These are phyloP conservation scores for Bombus waltoni DNA, from an alignment of 1,140 invertebrate genomes.

Conservation along the genomic window DNA sequence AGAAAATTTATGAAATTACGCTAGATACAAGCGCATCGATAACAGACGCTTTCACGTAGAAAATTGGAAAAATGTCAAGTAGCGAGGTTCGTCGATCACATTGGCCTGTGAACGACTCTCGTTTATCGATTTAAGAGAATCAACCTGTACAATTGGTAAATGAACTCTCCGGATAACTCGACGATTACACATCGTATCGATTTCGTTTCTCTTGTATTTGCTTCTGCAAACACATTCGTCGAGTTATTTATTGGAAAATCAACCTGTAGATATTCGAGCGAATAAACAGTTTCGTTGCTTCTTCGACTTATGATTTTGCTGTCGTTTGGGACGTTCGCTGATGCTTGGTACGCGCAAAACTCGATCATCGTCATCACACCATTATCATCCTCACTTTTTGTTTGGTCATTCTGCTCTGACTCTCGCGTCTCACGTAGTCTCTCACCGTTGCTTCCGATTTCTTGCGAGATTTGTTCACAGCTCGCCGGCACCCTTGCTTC, in stretches of 20 bases:
- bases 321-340: conserved; percentile 1
- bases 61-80: no score
- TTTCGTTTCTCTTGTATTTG: background rate
- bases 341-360: background rate
- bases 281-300: background rate
- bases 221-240: background rate
- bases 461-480: conserved; percentile 11
- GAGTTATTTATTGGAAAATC: background rate
- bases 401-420: background rate
- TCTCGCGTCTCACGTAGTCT: background rate
- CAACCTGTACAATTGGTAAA: no score
- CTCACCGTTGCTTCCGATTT: conserved; percentile 15
- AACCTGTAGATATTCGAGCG: background rate
- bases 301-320: background rate
- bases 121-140: no score
- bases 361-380: conserved; percentile 17
- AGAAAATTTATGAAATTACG: no score
- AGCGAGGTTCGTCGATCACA: no score
- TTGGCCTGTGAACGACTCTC: no score
- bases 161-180: no score
- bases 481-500: conserved; percentile 38
- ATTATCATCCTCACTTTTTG: conserved; percentile 2
- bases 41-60: no score
- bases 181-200: no score
- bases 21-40: no score